Base-by-base conservation (phyloP, 30 jellyfish, hydroid and myxozoan genomes). In the Aurelia aurita complex sp. Pacific region DNA sequence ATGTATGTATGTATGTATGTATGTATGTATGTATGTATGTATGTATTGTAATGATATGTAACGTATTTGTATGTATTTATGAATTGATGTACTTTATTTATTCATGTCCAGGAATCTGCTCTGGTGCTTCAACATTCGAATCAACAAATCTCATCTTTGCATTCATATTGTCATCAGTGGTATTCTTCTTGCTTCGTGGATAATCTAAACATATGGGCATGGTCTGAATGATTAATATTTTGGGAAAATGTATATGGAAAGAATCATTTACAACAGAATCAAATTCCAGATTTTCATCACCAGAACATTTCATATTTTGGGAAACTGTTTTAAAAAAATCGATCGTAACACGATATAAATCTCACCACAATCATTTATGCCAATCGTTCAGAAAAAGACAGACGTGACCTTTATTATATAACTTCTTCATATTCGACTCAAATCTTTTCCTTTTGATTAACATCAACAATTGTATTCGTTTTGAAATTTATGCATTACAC, bases 1-100 rank as follows among this genome's bases (percentile, higher is more conserved):
- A 71, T 71, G 64, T 71, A 71, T 18, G 29, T 71, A 71, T 71
- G 64, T 71, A 71, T 71, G 64, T 71, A 71, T 71, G 64, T 71
- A 71, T 71, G 64, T 71, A 71, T 71, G 64, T 71, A 71, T 71
- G 64, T 71, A 71, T 71, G 43, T 67, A 67, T 67, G 43, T 67
- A 67, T 67, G 43, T 19, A 67, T 67, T 23, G 29, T 33, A 19
- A 11, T 18, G 76, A 55, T 55, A 11, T 17, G 17, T 12, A 12
- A 11, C 13, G 67, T 55, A 11, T 12, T 55, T 12, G 16, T 65
- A 12, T 11, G 23, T 11, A 10, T 65, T 11, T 10, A 65, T 12
- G 13, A 65, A 23, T 33, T 33, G 46, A 0, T 10, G 18, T 2
- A 29, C 66, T 9, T 69, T 32, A 29, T 69, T 19, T 34, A 11